Conservation (phyloP, 92 coral and sea anemone genomes). For the Porites divaricata region DNA sequence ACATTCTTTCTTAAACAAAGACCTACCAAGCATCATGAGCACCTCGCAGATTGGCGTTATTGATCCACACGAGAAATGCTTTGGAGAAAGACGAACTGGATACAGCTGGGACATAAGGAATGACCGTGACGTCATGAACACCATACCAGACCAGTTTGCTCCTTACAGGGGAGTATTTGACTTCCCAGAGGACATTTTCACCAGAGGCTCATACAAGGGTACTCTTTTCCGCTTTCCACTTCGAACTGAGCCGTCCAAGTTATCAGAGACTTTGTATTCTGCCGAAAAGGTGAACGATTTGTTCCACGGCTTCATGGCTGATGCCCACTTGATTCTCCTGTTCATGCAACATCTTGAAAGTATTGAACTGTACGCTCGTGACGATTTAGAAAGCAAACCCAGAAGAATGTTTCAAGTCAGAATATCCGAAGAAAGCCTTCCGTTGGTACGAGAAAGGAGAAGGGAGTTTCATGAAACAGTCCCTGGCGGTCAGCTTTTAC, state of each 20-base stretch:
- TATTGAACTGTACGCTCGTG: conserved; percentile 66
- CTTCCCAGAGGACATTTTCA: conserved; percentile 15
- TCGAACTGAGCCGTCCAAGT: conserved; percentile 60
- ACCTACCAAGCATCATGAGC: conserved; percentile 34
- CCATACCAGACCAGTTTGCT: neutral
- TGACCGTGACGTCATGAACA: conserved; percentile 13
- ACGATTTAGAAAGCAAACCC: neutral
- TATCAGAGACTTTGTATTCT: conserved; percentile 81
- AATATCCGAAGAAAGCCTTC: conserved; percentile 58
- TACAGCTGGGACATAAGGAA: conserved; percentile 40
- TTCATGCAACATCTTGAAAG: conserved; percentile 72
- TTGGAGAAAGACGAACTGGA: conserved; percentile 47
- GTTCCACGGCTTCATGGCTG: conserved; percentile 71
- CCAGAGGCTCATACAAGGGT: conserved; percentile 50
- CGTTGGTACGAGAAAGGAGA: conserved; percentile 60
- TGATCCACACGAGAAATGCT: conserved; percentile 60
- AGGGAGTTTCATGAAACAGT: conserved; percentile 52
- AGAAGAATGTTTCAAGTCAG: conserved; percentile 68
- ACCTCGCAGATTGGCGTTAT: conserved; percentile 43
- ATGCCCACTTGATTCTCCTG: conserved; percentile 74
- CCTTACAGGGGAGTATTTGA: conserved; percentile 36
- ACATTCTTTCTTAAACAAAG: conserved; percentile 50
- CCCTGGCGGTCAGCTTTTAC: conserved; percentile 4
- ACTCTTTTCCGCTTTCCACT: conserved; percentile 89
- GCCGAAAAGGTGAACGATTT: conserved; percentile 65